A percentile compares a stretch with the other conserved stretches of the same genome.
Evolutionary conservation across 92 coral and sea anemone species (phyloP).

Genomic region (Phymanthus crucifer): DNA sequence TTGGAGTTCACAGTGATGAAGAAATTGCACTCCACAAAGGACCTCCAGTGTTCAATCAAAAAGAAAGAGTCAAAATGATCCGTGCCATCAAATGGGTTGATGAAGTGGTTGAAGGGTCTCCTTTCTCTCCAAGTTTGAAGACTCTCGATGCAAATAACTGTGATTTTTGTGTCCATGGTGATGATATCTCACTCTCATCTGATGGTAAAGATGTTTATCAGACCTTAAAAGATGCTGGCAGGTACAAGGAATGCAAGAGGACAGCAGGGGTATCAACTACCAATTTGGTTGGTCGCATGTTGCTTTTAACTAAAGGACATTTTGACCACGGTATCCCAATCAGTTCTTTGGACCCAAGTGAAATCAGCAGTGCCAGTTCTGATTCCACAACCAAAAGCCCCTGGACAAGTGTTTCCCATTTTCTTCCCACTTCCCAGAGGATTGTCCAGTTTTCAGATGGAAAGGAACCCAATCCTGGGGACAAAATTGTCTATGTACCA

Average conservation of each 20-base stretch:
- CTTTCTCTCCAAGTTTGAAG: constrained; percentile 88
- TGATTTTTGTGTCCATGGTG: constrained; percentile 97
- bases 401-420: constrained; percentile 98
- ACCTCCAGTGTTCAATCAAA: constrained; percentile 90
- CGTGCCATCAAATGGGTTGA: constrained; percentile 99
- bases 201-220: constrained; percentile 89
- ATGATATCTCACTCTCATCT: constrained; percentile 85
- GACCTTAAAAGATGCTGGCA: constrained; percentile 76
- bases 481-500: constrained; percentile 87
- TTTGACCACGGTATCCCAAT: constrained; percentile 91
- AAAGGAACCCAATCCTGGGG: constrained; percentile 81
- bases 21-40: constrained; percentile 91
- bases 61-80: constrained; percentile 95
- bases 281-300: constrained; percentile 97
- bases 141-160: constrained; percentile 74
- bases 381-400: constrained; percentile 96
- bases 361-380: constrained; percentile 87
- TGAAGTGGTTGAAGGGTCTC: constrained; percentile 90
- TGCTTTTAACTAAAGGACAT: constrained; percentile 91
- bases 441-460: constrained; percentile 99
- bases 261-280: constrained; percentile 98
- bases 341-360: constrained; percentile 75
- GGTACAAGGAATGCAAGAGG: constrained; percentile 95
- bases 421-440: constrained; percentile 96
- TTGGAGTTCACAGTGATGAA: constrained; percentile 95